Base-by-base conservation (phyloP, 2,888 invertebrate species). In the Tenthredo amoena region DNA sequence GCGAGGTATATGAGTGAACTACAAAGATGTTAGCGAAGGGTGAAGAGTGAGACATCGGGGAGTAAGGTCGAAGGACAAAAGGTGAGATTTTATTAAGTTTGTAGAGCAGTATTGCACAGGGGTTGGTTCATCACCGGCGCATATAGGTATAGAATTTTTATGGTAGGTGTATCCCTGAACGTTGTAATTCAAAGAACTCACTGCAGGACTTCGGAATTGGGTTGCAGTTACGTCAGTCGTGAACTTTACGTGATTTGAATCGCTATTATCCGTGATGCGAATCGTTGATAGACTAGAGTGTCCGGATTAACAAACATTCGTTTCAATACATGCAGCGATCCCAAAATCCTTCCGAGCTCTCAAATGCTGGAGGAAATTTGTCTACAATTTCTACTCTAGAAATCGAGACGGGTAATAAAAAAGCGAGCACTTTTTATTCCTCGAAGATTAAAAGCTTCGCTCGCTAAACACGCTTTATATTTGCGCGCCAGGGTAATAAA, bases 41-140 rank as follows among this genome's bases (percentile, higher is more conserved):
- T 55, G 50, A 50, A 77, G 47, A 50, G 26, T 55, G 55, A 62
- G 34, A 81, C 81, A 40, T 40, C 12, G 83, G 4, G 12, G n/a
- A 83, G 43, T 47, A 34, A 47, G 9, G 47, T 15, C 68, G 47
- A 68, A 43, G 31, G 47, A 47, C 31, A 15, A 68, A 47, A 43
- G 82, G 82, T 83, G 82, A 65, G 55, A 50, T 83, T 83, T 83
- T 83, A 83, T 83, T 68, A 68, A 43, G 43, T 68, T 83, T 83
- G 68, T 58, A 83, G 62, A 21, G 68, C 68, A 79, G 10, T 62
- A 40, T 26, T 31, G 79, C 50, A 77, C 34, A 31, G 77, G 21
- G 15, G 47, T 43, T 43, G 15, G 43, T 47, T 50, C 47, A 31
- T 26, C 26, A 12, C 76, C 47, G 34, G 7, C 10, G 47, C 76